Percentiles rank a stretch among this genome's conserved stretches.
These are phyloP conservation scores for Sciaenops ocellatus DNA, from an alignment of 2,797 vertebrate genomes.

Conservation along the genomic window DNA sequence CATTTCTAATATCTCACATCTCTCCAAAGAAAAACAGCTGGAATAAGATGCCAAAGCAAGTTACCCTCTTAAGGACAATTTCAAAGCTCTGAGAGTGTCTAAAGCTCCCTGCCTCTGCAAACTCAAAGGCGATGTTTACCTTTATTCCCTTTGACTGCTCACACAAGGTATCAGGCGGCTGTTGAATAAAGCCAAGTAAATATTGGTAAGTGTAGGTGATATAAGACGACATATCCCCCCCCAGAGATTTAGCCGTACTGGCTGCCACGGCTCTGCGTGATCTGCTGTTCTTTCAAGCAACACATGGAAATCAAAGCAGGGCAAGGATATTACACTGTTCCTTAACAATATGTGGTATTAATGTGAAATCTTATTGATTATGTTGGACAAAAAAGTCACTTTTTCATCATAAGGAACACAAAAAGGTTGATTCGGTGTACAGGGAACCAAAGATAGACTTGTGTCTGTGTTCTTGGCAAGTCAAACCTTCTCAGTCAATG, in stretches of 20 bases:
- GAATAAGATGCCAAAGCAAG: conserved; percentile 54
- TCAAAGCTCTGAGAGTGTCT: conserved; percentile 46
- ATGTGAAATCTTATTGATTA: background rate
- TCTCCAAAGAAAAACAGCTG: conserved; percentile 16
- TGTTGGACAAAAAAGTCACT: background rate
- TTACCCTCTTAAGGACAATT: conserved; percentile 44
- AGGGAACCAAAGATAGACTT: background rate
- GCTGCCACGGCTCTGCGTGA: conserved; percentile 26
- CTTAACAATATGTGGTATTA: background rate
- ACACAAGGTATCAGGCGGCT: conserved; percentile 47
- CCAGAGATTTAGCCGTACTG: conserved; percentile 21
- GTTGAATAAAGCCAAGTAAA: conserved; percentile 61
- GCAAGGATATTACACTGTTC: background rate
- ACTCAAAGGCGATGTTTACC: conserved; percentile 57
- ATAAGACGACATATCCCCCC: conserved; percentile 34
- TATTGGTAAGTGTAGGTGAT: conserved; percentile 53
- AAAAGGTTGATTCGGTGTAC: background rate
- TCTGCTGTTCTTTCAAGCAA: background rate
- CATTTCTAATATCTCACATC: conserved; percentile 37
- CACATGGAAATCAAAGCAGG: background rate
- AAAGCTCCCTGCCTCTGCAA: conserved; percentile 28
- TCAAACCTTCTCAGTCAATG: too few relatives aligned
- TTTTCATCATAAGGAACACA: background rate
- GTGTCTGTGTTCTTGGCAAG: too few relatives aligned
- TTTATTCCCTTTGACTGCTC: conserved; percentile 45